Evolutionary conservation across 2,113 vertebrate genomes (phyloP), one percentile per base, ranked within the genome.

Genomic region (Perccottus glenii): DNA sequence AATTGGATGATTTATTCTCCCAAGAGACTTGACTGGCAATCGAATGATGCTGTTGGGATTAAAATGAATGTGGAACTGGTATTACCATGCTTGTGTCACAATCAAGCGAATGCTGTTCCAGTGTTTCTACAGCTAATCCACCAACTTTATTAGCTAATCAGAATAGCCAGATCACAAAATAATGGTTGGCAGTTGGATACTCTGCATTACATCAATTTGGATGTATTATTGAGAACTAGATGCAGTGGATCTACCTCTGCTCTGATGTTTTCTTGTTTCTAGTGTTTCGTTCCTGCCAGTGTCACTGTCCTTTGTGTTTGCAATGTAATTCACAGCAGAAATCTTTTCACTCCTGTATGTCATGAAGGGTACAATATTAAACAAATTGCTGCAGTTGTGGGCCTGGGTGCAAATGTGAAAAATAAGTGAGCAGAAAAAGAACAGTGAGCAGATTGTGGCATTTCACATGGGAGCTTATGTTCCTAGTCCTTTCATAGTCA

Each of bases 1-100:
- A 88, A 88, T 90, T 77, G 83, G 85, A 88, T 88, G 83, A 90
- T 87, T 85, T 88, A 85, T 88, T 83, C 61, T 80, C 85, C 74
- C 62, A 33, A 55, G 70, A 74, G 82, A 85, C 59, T 58, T 71
- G 70, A 77, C 78, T 86, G 85, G 83, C 88, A 88, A 83, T 86
- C 75, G 85, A 77, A 85, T 78, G 65, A 81, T 80, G 50, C 58
- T 51, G 45, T 11, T 56, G 36, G 53, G 81, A 65, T 82, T 74
- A 67, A 81, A 85, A 82, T 65, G 67, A 64, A 85, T 73, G 64
- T 58, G 50, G 72, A 80, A 78, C 2, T 4, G 57, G 55, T 67
- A 57, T 77, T 48, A 64, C 70, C 49, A 52, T 51, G 44, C 56
- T 74, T 53, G 55, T 64, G 65, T 78, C 81, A 58, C 48, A 15